phyloP scores from a whole-genome alignment of 2,888 invertebrate species.

The Chorisops tibialis region DNA sequence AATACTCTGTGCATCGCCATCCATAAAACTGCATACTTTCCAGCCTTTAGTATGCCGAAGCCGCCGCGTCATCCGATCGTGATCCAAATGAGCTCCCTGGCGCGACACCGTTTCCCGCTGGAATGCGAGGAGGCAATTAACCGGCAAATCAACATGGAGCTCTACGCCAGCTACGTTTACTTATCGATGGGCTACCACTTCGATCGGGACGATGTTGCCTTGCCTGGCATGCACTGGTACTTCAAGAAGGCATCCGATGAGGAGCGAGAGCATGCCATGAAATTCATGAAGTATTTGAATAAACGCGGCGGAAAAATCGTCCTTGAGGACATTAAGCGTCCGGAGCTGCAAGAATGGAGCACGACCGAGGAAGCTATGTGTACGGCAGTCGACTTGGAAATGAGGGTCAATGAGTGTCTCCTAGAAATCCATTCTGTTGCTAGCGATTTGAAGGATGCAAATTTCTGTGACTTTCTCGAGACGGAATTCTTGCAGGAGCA shows the following conservation, averaged over 20 bases:
- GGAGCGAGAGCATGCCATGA: constrained; percentile 76
- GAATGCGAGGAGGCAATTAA: constrained; percentile 66
- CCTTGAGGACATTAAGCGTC: constrained; percentile 62
- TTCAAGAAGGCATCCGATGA: constrained; percentile 73
- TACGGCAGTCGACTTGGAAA: constrained; percentile 72
- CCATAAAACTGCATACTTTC: constrained; percentile 11
- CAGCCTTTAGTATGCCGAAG: not conserved
- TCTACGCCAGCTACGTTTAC: constrained; percentile 71
- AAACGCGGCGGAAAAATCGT: constrained; percentile 73
- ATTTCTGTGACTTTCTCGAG: constrained; percentile 72
- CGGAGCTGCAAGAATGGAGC: constrained; percentile 64
- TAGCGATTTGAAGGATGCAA: constrained; percentile 63
- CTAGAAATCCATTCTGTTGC: constrained; percentile 66
- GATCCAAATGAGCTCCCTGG: constrained; percentile 41
- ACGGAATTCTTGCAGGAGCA: constrained; percentile 67
- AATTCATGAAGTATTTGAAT: constrained; percentile 69
- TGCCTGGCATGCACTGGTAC: constrained; percentile 65
- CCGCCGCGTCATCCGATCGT: too few relatives aligned
- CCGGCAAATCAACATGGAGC: constrained; percentile 70
- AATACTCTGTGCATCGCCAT: not conserved
- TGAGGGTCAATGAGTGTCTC: constrained; percentile 72
- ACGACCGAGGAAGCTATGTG: constrained; percentile 67
- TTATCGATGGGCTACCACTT: constrained; percentile 76
- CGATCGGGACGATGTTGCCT: constrained; percentile 76
- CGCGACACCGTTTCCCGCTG: constrained; percentile 64